phyloP scores from a whole-genome alignment of 53 echinoderm and acorn worm genomes.

The Pentamera pediparva region DNA sequence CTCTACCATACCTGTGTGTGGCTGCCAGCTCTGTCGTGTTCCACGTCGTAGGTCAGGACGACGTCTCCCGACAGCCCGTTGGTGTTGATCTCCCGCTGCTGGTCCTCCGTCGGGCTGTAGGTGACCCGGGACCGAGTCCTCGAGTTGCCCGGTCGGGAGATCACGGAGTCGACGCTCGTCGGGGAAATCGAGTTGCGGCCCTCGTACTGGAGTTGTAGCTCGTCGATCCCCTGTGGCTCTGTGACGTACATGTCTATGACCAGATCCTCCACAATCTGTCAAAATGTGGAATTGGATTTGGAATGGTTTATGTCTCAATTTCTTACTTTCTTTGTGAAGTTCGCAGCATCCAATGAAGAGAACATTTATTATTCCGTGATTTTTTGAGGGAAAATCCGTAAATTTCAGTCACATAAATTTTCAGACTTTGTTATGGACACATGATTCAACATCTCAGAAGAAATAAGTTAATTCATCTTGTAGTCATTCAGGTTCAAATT shows the following conservation, averaged over 20 bases:
- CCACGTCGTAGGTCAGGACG: constrained; percentile 63
- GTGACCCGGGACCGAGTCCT: constrained; percentile 50
- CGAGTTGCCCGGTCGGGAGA: constrained; percentile 17
- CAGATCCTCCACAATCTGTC: constrained; percentile 68
- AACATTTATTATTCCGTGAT: no score
- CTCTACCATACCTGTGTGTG: constrained; percentile 61
- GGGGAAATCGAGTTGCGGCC: constrained; percentile 11
- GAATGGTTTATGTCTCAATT: background rate
- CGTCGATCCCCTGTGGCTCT: constrained; percentile 76
- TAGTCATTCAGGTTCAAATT: no score
- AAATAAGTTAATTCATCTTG: no score
- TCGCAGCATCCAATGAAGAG: background rate
- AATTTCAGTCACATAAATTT: no score
- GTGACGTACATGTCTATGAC: constrained; percentile 68
- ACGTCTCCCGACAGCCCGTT: constrained; percentile 71
- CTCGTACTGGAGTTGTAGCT: constrained; percentile 42
- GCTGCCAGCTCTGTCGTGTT: constrained; percentile 61
- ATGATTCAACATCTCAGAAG: no score
- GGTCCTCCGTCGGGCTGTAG: constrained; percentile 47
- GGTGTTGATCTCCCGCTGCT: constrained; percentile 41
- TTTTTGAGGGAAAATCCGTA: no score
- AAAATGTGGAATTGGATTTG: background rate
- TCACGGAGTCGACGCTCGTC: constrained; percentile 13
- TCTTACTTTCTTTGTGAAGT: background rate
- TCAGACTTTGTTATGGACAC: no score